These are phyloP conservation scores for Esox lucius DNA, from an alignment of 2,797 vertebrate species.

Conservation along the genomic window DNA sequence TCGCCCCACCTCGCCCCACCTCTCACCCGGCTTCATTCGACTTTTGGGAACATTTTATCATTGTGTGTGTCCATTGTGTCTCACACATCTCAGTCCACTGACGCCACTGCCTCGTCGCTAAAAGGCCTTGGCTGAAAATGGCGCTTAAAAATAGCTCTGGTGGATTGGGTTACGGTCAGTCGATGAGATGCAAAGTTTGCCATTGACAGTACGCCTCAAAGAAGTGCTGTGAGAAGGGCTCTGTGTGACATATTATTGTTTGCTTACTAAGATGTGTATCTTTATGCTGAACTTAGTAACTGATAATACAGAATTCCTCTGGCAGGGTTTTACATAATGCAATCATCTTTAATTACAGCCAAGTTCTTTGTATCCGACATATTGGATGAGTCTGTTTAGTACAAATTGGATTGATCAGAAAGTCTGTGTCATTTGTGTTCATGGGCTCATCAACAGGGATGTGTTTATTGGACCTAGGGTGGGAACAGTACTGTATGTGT, in stretches of 20 bases:
- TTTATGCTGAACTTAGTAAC: not conserved
- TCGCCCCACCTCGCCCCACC: constrained; percentile 13
- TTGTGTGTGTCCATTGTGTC: constrained; percentile 40
- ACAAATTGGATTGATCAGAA: not conserved
- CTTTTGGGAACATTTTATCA: constrained; percentile 27
- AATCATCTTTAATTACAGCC: not conserved
- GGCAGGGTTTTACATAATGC: not conserved
- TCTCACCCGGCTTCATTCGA: constrained; percentile 19
- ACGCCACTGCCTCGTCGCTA: constrained; percentile 75
- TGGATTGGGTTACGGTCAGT: constrained; percentile 76
- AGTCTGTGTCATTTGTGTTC: constrained; percentile 11
- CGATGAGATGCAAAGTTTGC: constrained; percentile 73
- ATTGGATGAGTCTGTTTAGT: not conserved
- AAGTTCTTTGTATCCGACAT: not conserved
- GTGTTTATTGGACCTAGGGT: constrained; percentile 17
- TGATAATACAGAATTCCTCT: not conserved
- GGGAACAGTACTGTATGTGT: constrained; percentile 24
- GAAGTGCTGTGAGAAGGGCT: not conserved
- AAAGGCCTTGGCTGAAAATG: constrained; percentile 83
- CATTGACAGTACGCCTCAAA: constrained; percentile 41
- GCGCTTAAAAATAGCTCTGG: constrained; percentile 78
- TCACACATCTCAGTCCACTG: constrained; percentile 57
- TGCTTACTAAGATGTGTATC: not conserved
- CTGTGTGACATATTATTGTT: not conserved
- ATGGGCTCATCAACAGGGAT: constrained; percentile 19